These are phyloP conservation scores for Eupeodes luniger DNA, from an alignment of 2,888 invertebrate genomes.

Conservation along the genomic window DNA sequence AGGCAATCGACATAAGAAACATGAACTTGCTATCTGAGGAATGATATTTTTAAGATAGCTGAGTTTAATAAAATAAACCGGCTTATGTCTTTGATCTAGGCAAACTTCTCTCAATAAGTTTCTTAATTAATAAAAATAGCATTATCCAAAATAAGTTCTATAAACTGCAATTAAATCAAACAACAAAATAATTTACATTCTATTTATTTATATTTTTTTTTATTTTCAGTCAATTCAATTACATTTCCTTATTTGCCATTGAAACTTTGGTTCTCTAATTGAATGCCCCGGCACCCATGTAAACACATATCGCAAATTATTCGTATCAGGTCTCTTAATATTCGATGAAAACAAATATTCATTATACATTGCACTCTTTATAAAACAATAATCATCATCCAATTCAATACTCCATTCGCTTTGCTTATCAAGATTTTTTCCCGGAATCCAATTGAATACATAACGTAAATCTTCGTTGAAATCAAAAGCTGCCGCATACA, in stretches of 20 bases:
- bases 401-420: slow-evolving; percentile 23
- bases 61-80: no score
- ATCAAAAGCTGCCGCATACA: slow-evolving; percentile 28
- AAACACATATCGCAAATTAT: not conserved
- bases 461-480: slow-evolving; percentile 19
- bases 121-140: no score
- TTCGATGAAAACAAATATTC: slow-evolving; percentile 35
- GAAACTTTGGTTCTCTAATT: not conserved
- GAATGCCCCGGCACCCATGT: slow-evolving; percentile 25
- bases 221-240: not conserved
- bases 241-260: slow-evolving; percentile 22
- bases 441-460: slow-evolving; percentile 43
- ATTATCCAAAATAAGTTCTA: no score
- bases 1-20: no score
- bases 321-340: not conserved
- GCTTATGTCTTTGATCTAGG: no score
- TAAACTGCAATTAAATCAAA: no score
- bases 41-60: no score
- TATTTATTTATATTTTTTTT: not conserved
- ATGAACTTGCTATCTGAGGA: no score
- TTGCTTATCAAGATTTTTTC: slow-evolving; percentile 20
- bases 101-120: no score
- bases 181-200: not conserved
- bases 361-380: slow-evolving; percentile 20
- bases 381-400: slow-evolving; percentile 25